phyloP scores from a whole-genome alignment of 2,113 vertebrate species.

The Pseudolaguvia tuberculata region DNA sequence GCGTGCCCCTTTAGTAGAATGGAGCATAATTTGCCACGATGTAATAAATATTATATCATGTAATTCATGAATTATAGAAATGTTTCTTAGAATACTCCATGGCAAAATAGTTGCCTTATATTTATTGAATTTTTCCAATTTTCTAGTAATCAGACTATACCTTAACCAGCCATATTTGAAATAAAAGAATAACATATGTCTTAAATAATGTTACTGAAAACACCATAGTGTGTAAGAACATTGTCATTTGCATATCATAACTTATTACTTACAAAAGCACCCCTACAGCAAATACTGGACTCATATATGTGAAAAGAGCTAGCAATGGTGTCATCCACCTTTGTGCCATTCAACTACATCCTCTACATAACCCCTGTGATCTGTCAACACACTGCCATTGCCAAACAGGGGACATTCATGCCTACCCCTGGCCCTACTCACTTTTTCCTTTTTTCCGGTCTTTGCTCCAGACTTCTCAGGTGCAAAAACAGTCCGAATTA shows the following conservation, averaged over 20 bases:
- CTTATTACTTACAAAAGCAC: background rate
- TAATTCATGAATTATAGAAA: background rate
- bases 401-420: constrained; percentile 56
- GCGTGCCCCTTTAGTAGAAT: no score
- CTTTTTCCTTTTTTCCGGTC: constrained; percentile 77
- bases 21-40: constrained; percentile 17
- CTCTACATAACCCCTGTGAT: constrained; percentile 56
- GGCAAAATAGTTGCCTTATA: background rate
- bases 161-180: background rate
- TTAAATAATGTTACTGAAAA: background rate
- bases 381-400: constrained; percentile 58
- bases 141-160: constrained; percentile 4
- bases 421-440: constrained; percentile 60
- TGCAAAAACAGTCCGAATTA: constrained; percentile 78
- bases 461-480: constrained; percentile 66
- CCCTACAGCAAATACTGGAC: background rate
- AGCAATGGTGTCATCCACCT: background rate
- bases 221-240: background rate
- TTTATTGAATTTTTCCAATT: constrained; percentile 1
- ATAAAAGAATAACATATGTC: background rate
- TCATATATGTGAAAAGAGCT: background rate
- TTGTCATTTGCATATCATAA: background rate
- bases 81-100: background rate
- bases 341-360: constrained; percentile 48
- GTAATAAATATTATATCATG: constrained; percentile 8